Evolutionary conservation across 2,888 invertebrate genomes (phyloP).

Genomic region (Drosophila kanekoi): DNA sequence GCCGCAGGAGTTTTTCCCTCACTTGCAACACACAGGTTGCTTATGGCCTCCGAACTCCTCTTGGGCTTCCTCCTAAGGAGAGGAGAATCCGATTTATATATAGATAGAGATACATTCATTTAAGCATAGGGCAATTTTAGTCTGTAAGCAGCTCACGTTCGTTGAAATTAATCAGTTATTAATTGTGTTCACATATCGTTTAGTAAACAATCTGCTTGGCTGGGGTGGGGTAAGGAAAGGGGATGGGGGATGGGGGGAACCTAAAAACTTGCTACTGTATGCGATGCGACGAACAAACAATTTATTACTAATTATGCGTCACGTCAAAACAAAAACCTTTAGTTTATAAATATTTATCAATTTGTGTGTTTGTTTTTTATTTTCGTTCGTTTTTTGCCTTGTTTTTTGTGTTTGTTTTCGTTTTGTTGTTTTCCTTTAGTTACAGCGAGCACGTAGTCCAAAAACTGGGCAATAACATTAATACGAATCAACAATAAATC

Average conservation of each 20-base stretch:
- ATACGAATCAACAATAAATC: conserved; percentile 71
- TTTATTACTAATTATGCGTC: conserved; percentile 72
- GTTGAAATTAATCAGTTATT: conserved; percentile 68
- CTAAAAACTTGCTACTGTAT: conserved; percentile 58
- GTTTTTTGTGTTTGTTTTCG: background rate
- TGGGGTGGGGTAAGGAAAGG: conserved; percentile 4
- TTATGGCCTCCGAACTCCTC: no score
- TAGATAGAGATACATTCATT: background rate
- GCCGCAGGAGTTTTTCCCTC: no score
- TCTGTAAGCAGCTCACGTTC: conserved; percentile 49
- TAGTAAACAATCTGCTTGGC: conserved; percentile 25
- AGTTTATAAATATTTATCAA: conserved; percentile 71
- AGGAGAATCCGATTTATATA: background rate
- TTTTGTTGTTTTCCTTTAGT: conserved; percentile 24
- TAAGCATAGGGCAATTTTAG: background rate
- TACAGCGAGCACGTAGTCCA: conserved; percentile 63
- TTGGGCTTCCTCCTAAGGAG: no score
- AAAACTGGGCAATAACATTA: conserved; percentile 63
- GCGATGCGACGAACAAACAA: conserved; percentile 38
- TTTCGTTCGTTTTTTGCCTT: conserved; percentile 10
- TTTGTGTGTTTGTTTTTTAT: conserved; percentile 34
- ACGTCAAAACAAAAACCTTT: conserved; percentile 68
- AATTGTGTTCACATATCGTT: conserved; percentile 63
- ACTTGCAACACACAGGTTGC: no score
- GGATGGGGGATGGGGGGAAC: background rate